A percentile compares a stretch with the other conserved stretches of the same genome.
These are phyloP conservation scores for Thereva unica DNA, from an alignment of 2,888 invertebrate species.

Conservation along the genomic window DNA sequence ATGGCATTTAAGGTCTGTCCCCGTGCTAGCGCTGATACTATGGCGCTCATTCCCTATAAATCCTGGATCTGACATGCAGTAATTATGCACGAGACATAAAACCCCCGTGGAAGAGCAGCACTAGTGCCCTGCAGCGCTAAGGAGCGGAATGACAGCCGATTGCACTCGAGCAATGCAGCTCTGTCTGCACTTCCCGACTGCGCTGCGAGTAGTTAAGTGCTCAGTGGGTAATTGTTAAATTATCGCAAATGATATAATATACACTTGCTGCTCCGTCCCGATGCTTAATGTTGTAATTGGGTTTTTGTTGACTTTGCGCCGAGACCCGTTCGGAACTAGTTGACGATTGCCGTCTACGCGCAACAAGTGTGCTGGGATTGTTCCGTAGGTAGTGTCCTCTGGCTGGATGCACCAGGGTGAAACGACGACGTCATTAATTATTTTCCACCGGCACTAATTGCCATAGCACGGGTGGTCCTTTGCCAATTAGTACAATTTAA, in stretches of 20 bases:
- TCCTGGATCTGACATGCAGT: conserved; percentile 13
- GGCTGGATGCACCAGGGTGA: no score
- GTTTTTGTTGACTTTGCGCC: conserved; percentile 9
- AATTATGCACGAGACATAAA: conserved; percentile 17
- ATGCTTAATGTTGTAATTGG: conserved; percentile 12
- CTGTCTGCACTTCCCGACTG: neutral
- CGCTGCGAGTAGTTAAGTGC: neutral
- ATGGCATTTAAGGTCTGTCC: neutral
- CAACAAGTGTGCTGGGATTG: no score
- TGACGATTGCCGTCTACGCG: neutral
- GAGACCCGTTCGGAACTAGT: neutral
- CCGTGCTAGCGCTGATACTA: conserved; percentile 3
- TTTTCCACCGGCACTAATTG: no score
- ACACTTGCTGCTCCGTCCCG: neutral
- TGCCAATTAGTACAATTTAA: no score
- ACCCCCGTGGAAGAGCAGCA: neutral
- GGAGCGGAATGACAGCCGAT: conserved; percentile 4
- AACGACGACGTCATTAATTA: no score
- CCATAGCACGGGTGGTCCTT: no score
- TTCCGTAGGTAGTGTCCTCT: no score
- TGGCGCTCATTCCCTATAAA: conserved; percentile 2
- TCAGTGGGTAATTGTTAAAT: conserved; percentile 23
- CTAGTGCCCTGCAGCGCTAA: neutral
- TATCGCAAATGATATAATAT: conserved; percentile 27
- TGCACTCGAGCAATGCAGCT: neutral